Evolutionary conservation across 2,113 vertebrate genomes (phyloP).

Genomic region (Phyllopteryx taeniolatus): DNA sequence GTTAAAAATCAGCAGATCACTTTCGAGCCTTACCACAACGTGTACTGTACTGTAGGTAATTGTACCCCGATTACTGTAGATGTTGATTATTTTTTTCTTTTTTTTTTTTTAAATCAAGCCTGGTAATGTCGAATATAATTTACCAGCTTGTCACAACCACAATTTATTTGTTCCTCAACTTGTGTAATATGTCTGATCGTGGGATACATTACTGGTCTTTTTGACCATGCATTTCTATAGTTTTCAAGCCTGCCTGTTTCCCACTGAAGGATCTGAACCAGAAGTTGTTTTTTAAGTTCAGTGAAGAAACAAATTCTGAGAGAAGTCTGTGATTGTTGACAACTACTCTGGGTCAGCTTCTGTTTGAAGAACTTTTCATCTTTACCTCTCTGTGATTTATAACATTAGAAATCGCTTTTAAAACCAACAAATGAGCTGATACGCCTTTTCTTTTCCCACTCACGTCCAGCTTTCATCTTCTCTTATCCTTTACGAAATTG

Average conservation of each 20-base stretch:
- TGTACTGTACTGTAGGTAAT: neutral
- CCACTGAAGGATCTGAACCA: conserved; percentile 20
- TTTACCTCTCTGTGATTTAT: neutral
- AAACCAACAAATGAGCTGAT: neutral
- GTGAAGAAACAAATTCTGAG: neutral
- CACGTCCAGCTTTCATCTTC: conserved; percentile 6
- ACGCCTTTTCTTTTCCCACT: neutral
- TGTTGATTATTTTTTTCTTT: neutral
- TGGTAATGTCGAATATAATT: neutral
- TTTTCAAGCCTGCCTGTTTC: conserved; percentile 26
- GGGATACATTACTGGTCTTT: neutral
- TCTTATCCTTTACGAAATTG: neutral
- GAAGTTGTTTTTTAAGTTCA: neutral
- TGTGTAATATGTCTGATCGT: neutral
- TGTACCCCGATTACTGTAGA: neutral
- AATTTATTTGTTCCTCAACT: neutral
- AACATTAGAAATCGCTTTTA: neutral
- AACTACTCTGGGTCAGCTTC: conserved; percentile 34
- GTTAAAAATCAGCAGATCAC: neutral
- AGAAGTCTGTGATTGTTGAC: neutral
- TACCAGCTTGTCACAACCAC: neutral
- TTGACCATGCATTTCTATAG: neutral
- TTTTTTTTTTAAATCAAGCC: neutral
- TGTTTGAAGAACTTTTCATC: conserved; percentile 11
- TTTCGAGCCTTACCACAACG: neutral